These are phyloP conservation scores for Beroe ovata DNA, from an alignment of 37 sponge, comb jelly and placozoan species.

Conservation along the genomic window DNA sequence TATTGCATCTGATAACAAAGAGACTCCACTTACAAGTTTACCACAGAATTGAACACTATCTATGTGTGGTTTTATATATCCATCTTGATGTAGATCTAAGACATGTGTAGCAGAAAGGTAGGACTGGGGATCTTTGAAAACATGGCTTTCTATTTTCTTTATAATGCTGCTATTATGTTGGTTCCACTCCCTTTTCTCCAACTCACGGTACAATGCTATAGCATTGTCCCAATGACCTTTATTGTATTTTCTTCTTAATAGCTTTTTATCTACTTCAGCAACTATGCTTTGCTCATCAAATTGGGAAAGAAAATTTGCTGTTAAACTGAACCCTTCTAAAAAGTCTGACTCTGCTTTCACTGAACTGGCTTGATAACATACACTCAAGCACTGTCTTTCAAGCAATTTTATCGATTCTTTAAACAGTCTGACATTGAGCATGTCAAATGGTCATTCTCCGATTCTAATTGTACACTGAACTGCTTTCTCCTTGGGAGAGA, in stretches of 20 bases:
- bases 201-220: constrained; percentile 11
- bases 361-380: background rate
- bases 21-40: constrained; percentile 17
- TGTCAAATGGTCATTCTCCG: no score
- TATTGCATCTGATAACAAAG: constrained; percentile 46
- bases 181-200: constrained; percentile 52
- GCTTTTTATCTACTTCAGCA: background rate
- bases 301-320: constrained; percentile 2
- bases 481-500: no score
- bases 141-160: background rate
- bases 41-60: constrained; percentile 59
- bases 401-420: no score
- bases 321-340: constrained; percentile 2
- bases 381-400: background rate
- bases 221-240: constrained; percentile 43
- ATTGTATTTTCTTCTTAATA: constrained; percentile 28
- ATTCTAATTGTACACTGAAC: no score
- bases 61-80: constrained; percentile 53
- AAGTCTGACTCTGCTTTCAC: background rate
- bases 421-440: no score
- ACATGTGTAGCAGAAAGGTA: constrained; percentile 40
- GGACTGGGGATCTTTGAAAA: background rate
- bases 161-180: background rate
- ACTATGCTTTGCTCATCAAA: constrained; percentile 1
- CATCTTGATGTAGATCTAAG: constrained; percentile 34